A percentile compares a stretch with the other conserved stretches of the same genome.
Conservation (phyloP, 2,113 vertebrate genomes). For the Pionites leucogaster region DNA sequence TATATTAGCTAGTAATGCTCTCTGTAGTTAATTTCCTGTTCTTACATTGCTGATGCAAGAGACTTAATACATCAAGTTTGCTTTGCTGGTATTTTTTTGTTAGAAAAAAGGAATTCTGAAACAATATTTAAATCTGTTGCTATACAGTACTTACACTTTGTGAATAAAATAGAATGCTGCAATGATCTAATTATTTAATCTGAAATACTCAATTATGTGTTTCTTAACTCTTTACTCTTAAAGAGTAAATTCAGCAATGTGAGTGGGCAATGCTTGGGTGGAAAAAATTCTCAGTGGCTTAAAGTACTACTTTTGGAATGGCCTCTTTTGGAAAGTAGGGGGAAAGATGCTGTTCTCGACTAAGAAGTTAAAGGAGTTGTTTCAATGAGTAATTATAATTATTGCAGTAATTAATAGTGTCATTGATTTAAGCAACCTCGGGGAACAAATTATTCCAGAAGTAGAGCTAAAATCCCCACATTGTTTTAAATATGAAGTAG, state of each 20-base stretch:
- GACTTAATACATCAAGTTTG: slow-evolving; percentile 10
- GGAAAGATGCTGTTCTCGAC: background rate
- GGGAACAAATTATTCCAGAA: slow-evolving; percentile 12
- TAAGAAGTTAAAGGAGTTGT: background rate
- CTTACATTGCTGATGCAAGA: slow-evolving; percentile 8
- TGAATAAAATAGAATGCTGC: slow-evolving; percentile 28
- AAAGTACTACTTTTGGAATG: background rate
- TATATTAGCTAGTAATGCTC: slow-evolving; percentile 40
- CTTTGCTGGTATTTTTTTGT: slow-evolving; percentile 25
- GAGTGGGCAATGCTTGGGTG: background rate
- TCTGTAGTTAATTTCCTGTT: slow-evolving; percentile 25
- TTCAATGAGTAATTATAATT: slow-evolving; percentile 18
- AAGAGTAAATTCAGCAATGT: background rate
- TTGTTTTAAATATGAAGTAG: background rate
- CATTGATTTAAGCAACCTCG: background rate
- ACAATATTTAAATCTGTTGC: background rate
- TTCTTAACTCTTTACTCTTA: background rate
- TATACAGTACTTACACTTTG: background rate
- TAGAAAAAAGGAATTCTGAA: slow-evolving; percentile 29
- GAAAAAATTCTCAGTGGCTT: background rate
- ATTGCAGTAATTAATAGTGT: slow-evolving; percentile 32
- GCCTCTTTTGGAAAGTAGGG: background rate
- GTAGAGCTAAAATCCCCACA: background rate
- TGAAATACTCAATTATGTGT: slow-evolving; percentile 7
- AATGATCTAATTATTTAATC: slow-evolving; percentile 26